Base-by-base conservation (phyloP, 2,113 vertebrate species). In the Microtus pennsylvanicus region DNA sequence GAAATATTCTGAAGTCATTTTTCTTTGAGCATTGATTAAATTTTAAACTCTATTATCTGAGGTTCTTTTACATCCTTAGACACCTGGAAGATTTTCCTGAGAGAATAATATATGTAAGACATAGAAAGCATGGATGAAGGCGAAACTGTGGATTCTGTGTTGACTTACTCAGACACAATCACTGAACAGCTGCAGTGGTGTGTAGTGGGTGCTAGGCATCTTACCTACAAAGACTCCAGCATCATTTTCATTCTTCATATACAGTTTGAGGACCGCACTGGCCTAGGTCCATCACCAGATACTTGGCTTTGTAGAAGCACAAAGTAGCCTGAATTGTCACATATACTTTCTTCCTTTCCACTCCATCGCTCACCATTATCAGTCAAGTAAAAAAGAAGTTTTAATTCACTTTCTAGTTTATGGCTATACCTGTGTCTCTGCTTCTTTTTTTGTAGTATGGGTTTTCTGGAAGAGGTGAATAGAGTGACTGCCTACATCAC, bases 291-390 rank as follows among this genome's bases (percentile, higher is more conserved):
- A 83, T 42, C 42, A 42, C 2, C 26, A 69, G 45, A 50, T 70
- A 16, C 3, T 42, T 47, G 10, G 0, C 9, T 65, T 58, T 58
- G 4, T 12, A 33, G 22, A 52, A 77, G 16, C 35, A 72, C 3
- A 0, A 50, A 75, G 26, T 13, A 13, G 45, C 30, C 42, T 55
- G 5, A 50, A 16, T 45, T 82, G 81, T 22, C 35, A 42, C 0
- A 30, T 1, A 16, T 3, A 3, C 11, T 0, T 38, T 19, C 2
- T 35, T 52, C 10, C 30, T 21, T 77, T 88, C 21, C 16, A 1
- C 26, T 61, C 7, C 47, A 5, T 33, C 1, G 3, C 21, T 83
- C 14, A 33, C 6, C 28, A 45, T 95, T n/a, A 30, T 55, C 38
- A 92, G 1, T 74, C 70, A 38, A 8, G 33, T 1, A 88, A 70